Conservation (phyloP, 2,888 invertebrate genomes). For the Hedya salicella region DNA sequence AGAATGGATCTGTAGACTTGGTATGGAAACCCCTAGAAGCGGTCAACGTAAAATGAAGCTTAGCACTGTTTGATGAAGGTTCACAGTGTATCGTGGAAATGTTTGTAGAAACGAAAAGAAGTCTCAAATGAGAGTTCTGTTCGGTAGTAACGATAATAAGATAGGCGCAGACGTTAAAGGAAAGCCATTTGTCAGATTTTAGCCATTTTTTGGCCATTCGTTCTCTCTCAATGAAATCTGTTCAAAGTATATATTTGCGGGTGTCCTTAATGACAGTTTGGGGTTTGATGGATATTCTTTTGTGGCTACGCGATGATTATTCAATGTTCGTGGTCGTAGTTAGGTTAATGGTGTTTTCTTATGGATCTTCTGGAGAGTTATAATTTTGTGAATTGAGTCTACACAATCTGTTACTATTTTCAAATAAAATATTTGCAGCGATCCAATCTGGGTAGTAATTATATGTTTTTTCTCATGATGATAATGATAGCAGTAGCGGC, state of each 20-base stretch:
- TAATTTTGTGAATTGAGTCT: background rate
- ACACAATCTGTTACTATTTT: background rate
- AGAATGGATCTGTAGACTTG: constrained; percentile 48
- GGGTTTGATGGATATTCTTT: constrained; percentile 34
- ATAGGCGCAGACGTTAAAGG: constrained; percentile 85
- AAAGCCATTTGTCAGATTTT: constrained; percentile 85
- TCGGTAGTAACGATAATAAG: constrained; percentile 85
- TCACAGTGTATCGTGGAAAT: constrained; percentile 51
- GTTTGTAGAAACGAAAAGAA: constrained; percentile 68
- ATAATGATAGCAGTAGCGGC: too few relatives aligned
- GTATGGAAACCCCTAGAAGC: constrained; percentile 55
- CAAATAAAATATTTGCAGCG: too few relatives aligned
- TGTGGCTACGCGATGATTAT: background rate
- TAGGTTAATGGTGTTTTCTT: constrained; percentile 1
- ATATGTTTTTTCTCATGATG: too few relatives aligned
- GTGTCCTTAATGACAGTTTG: constrained; percentile 73
- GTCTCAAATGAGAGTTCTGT: constrained; percentile 81
- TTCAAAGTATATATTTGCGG: constrained; percentile 76
- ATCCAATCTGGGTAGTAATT: too few relatives aligned
- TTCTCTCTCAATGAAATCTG: constrained; percentile 81
- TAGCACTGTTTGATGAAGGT: constrained; percentile 51
- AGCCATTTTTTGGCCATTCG: constrained; percentile 81
- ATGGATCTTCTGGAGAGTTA: background rate
- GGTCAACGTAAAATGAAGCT: constrained; percentile 54
- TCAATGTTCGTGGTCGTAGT: background rate